Percentiles rank a stretch among this genome's conserved stretches.
Conservation (phyloP, 2,888 invertebrate species). For the Nasonia oneida region DNA sequence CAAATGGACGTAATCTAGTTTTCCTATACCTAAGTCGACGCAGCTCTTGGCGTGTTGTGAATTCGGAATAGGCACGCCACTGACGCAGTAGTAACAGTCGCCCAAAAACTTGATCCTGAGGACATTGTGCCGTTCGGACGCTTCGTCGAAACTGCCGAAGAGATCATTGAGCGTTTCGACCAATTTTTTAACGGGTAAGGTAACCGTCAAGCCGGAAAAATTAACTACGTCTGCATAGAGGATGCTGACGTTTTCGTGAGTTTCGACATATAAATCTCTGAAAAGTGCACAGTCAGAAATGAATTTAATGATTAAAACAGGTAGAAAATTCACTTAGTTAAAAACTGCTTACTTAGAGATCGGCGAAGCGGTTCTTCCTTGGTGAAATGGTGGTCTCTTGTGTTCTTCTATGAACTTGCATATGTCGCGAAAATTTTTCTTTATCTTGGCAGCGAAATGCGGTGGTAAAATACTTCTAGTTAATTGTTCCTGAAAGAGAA, state of each 20-base stretch:
- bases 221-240: slow-evolving; percentile 96
- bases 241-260: slow-evolving; percentile 93
- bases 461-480: slow-evolving; percentile 92
- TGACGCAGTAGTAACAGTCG: slow-evolving; percentile 96
- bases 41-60: slow-evolving; percentile 93
- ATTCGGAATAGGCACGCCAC: slow-evolving; percentile 90
- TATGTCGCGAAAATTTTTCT: slow-evolving; percentile 80
- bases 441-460: slow-evolving; percentile 86
- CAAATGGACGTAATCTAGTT: background rate
- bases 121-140: slow-evolving; percentile 90
- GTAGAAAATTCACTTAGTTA: slow-evolving; percentile 73
- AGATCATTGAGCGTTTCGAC: slow-evolving; percentile 94
- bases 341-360: slow-evolving; percentile 69
- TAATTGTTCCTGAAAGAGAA: slow-evolving; percentile 85
- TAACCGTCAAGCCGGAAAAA: slow-evolving; percentile 93
- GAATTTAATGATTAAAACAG: background rate
- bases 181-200: slow-evolving; percentile 88
- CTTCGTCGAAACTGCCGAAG: slow-evolving; percentile 94
- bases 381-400: slow-evolving; percentile 72
- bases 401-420: slow-evolving; percentile 78
- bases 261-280: slow-evolving; percentile 92
- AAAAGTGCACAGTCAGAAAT: background rate
- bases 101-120: slow-evolving; percentile 95
- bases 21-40: slow-evolving; percentile 85
- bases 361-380: slow-evolving; percentile 23